Percentiles rank a stretch among this genome's conserved stretches.
phyloP scores from a whole-genome alignment of 1,140 invertebrate species.

The Anastrepha ludens region DNA sequence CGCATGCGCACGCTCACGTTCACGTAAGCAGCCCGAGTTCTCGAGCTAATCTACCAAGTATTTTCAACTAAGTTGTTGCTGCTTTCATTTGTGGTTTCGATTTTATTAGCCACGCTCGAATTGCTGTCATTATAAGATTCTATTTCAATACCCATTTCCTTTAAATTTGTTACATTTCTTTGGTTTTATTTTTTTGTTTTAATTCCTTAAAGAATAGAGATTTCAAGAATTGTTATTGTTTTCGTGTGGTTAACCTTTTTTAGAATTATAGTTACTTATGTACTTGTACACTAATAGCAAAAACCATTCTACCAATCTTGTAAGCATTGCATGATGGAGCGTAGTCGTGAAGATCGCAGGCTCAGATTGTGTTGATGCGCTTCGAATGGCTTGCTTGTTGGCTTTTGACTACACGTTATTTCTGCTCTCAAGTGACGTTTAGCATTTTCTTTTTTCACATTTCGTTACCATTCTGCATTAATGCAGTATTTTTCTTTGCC shows the following conservation, averaged over 20 bases:
- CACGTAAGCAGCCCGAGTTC: neutral
- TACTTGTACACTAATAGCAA: neutral
- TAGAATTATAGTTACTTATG: neutral
- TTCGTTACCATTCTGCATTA: neutral
- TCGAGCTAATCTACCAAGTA: neutral
- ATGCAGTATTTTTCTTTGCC: neutral
- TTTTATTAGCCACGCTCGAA: constrained; percentile 35
- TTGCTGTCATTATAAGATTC: constrained; percentile 21
- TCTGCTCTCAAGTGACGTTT: neutral
- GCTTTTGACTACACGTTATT: neutral
- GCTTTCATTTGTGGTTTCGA: constrained; percentile 46
- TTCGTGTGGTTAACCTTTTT: constrained; percentile 6
- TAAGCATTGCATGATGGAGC: neutral
- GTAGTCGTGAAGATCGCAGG: constrained; percentile 4
- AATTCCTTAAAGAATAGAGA: neutral
- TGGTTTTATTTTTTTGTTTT: neutral
- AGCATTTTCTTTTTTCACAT: neutral
- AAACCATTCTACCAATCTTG: neutral
- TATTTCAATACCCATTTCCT: constrained; percentile 39
- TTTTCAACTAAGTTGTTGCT: neutral
- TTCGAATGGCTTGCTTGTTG: neutral
- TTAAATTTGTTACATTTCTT: neutral
- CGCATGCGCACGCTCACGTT: constrained; percentile 18
- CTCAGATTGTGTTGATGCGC: constrained; percentile 22
- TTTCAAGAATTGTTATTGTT: neutral